A percentile compares a stretch with the other conserved stretches of the same genome.
These are phyloP conservation scores for Grus americana DNA, from an alignment of 2,113 vertebrate species.

Conservation along the genomic window DNA sequence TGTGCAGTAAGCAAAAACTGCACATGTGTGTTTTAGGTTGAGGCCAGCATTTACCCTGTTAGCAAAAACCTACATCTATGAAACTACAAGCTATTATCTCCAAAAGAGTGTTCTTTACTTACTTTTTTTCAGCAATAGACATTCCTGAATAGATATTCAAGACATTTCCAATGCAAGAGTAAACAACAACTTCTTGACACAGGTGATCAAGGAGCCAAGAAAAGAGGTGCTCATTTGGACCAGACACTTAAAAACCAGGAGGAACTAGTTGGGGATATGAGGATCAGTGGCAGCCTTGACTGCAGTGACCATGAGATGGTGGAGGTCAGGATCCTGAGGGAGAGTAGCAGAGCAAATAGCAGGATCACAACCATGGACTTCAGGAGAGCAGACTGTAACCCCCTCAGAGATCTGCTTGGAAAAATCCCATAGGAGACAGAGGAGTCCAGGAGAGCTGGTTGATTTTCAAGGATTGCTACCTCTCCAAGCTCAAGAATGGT, in stretches of 20 bases:
- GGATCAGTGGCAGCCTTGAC: not conserved
- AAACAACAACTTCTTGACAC: not conserved
- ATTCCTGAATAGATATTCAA: not conserved
- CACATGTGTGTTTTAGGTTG: not conserved
- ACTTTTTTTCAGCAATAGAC: not conserved
- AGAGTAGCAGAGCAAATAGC: no score
- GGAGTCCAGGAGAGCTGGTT: no score
- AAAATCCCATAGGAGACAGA: no score
- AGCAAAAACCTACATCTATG: not conserved
- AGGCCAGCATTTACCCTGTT: not conserved
- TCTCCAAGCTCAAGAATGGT: no score
- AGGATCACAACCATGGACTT: no score
- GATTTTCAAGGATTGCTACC: no score
- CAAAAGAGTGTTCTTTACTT: not conserved
- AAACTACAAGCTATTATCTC: not conserved
- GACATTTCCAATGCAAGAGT: not conserved
- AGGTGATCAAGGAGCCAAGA: not conserved
- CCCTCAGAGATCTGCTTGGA: no score
- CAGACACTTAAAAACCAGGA: not conserved
- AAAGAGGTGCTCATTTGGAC: not conserved
- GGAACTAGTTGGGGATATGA: not conserved
- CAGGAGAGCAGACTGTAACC: no score
- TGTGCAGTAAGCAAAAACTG: not conserved
- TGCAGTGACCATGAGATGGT: not conserved
- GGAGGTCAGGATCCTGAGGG: not conserved